Conservation (phyloP, 30 jellyfish, hydroid and myxozoan genomes). For the Hydra vulgaris region DNA sequence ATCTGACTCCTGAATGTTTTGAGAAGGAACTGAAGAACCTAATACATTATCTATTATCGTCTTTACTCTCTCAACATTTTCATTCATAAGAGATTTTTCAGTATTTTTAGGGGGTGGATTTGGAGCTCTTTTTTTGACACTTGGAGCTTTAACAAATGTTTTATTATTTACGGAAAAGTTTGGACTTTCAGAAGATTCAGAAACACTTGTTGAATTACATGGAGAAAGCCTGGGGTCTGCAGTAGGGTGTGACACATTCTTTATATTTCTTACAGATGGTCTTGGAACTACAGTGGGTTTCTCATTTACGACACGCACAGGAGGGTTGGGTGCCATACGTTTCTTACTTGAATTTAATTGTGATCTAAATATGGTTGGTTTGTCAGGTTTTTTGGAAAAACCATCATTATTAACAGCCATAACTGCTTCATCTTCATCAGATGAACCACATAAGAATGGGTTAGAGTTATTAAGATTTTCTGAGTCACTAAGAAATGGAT, state of each 20-base stretch:
- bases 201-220: no score
- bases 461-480: not conserved
- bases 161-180: no score
- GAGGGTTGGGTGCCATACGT: not conserved
- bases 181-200: no score
- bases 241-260: no score
- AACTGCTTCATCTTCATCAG: not conserved
- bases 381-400: not conserved
- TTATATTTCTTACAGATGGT: not conserved
- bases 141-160: no score
- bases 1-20: not conserved
- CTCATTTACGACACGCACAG: no score
- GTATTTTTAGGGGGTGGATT: not conserved
- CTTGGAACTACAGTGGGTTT: no score
- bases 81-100: not conserved
- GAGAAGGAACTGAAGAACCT: not conserved
- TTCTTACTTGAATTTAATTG: not conserved
- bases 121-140: not conserved
- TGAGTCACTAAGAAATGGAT: not conserved
- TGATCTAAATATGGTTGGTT: not conserved
- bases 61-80: not conserved
- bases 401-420: not conserved
- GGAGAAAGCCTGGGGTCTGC: no score
- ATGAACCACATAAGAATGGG: not conserved
- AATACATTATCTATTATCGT: not conserved